These are phyloP conservation scores for Pteromalus puparum DNA, from an alignment of 1,140 invertebrate species.

Conservation along the genomic window DNA sequence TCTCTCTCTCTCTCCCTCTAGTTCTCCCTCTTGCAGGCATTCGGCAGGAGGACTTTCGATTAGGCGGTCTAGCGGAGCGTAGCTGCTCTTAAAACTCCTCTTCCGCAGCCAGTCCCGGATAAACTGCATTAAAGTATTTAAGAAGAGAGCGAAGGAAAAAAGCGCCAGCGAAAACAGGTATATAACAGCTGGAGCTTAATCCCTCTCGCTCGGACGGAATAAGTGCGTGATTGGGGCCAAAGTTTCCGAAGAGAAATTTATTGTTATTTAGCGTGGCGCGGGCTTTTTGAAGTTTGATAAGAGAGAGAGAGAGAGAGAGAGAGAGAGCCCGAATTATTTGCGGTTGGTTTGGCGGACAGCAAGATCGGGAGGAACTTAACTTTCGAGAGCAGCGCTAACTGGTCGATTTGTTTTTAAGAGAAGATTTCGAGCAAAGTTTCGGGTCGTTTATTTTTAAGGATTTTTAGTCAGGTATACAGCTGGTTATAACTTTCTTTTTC, in stretches of 20 bases:
- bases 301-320: neutral
- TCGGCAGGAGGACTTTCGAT: constrained; percentile 44
- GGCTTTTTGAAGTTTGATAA: constrained; percentile 46
- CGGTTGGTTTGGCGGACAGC: no score
- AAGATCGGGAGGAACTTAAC: neutral
- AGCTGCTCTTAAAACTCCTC: constrained; percentile 37
- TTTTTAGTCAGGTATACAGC: no score
- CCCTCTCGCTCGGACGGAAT: constrained; percentile 26
- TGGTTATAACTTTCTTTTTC: no score
- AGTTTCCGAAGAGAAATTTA: constrained; percentile 46
- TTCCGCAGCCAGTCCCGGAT: constrained; percentile 1
- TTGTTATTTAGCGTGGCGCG: constrained; percentile 45
- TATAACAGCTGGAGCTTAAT: constrained; percentile 33
- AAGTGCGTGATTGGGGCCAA: constrained; percentile 40
- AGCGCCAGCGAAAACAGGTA: neutral
- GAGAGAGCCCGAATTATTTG: neutral
- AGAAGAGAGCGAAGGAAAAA: constrained; percentile 40
- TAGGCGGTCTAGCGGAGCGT: constrained; percentile 46
- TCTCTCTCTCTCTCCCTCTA: no score
- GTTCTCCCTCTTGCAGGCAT: neutral
- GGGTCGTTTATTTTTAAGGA: no score
- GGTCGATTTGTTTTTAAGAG: neutral
- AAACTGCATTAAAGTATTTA: constrained; percentile 55
- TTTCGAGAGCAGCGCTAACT: neutral
- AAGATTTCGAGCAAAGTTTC: neutral